A percentile compares a stretch with the other conserved stretches of the same genome.
Conservation (phyloP, 2,888 invertebrate species). For the Pantelozetes paolii region DNA sequence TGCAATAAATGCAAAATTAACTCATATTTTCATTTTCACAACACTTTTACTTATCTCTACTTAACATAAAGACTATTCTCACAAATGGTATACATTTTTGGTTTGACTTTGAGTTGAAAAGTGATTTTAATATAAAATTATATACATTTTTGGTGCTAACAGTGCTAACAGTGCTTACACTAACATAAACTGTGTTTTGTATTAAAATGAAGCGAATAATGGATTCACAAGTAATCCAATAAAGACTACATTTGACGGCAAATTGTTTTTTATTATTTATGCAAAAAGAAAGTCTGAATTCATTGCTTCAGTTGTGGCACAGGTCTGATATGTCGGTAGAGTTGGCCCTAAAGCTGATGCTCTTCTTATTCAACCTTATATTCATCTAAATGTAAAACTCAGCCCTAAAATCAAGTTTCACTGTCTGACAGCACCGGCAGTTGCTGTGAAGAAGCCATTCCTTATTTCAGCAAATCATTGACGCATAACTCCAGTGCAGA, state of each 20-base stretch:
- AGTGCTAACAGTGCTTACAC: too few relatives aligned
- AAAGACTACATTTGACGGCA: conserved; percentile 14
- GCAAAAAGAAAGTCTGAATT: neutral
- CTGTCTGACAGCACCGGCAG: conserved; percentile 4
- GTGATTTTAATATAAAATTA: too few relatives aligned
- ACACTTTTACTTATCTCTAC: neutral
- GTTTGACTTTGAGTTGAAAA: too few relatives aligned
- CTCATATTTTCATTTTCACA: neutral
- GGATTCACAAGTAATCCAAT: conserved; percentile 20
- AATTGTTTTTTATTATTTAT: conserved; percentile 23
- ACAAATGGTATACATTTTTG: too few relatives aligned
- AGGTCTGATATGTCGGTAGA: neutral
- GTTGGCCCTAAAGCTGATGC: conserved; percentile 13
- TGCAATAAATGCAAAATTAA: neutral
- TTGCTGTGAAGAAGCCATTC: conserved; percentile 10
- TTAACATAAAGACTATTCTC: neutral
- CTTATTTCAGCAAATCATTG: conserved; percentile 32
- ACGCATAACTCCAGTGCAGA: neutral
- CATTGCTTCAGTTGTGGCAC: neutral
- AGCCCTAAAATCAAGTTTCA: conserved; percentile 24
- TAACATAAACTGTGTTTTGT: neutral
- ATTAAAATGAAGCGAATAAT: conserved; percentile 26
- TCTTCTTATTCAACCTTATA: neutral
- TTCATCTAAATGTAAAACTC: neutral
- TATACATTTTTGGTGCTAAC: too few relatives aligned